phyloP scores from a whole-genome alignment of 1,140 invertebrate genomes.

The Rhyzopertha dominica region DNA sequence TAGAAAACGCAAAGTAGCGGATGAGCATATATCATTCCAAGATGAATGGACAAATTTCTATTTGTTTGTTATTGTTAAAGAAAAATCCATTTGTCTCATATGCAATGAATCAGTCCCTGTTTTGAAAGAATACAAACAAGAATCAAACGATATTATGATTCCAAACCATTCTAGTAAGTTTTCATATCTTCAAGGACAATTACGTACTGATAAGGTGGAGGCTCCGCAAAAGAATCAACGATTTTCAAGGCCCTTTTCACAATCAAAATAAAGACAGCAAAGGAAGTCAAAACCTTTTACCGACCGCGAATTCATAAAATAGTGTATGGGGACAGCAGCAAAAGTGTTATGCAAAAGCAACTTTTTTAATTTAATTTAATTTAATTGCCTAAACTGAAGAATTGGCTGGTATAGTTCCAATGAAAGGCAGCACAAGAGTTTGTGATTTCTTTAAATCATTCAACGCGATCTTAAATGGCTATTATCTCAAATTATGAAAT shows the following conservation, averaged over 20 bases:
- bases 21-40: no score
- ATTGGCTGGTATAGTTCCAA: constrained; percentile 27
- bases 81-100: constrained; percentile 22
- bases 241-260: constrained; percentile 24
- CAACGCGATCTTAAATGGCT: constrained; percentile 19
- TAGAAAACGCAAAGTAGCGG: no score
- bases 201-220: constrained; percentile 19
- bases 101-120: constrained; percentile 24
- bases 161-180: constrained; percentile 23
- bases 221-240: constrained; percentile 15
- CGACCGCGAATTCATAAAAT: constrained; percentile 37
- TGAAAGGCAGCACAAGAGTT: constrained; percentile 35
- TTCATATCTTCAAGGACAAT: constrained; percentile 18
- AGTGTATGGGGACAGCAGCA: constrained; percentile 31
- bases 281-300: constrained; percentile 34
- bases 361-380: no score
- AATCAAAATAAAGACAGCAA: constrained; percentile 31
- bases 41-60: no score
- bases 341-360: constrained; percentile 31
- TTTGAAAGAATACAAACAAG: constrained; percentile 25
- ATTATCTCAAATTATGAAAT: constrained; percentile 22
- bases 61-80: no score
- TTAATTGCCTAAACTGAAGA: no score
- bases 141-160: constrained; percentile 21
- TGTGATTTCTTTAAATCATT: constrained; percentile 30